Base-by-base conservation (phyloP, 2,113 vertebrate genomes). In the Colinus virginianus region DNA sequence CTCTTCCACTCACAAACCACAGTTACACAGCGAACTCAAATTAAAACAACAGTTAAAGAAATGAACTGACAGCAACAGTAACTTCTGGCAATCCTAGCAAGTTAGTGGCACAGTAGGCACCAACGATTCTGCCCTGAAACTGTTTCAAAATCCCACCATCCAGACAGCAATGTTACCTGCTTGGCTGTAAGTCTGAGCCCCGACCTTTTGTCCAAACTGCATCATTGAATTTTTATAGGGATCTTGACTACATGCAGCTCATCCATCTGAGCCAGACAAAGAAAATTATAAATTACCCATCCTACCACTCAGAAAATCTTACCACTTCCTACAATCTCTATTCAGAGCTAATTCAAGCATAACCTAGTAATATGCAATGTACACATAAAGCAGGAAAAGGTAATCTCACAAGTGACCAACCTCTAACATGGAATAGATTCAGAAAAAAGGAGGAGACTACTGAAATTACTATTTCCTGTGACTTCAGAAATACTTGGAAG, bases 101-200 rank as follows among this genome's bases (percentile, higher is more conserved):
- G 51, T 45, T 67, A 45, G 13, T 40, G 59, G 18, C 53, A 34
- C 21, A 6, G 46, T 17, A 43, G 16, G 19, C 40, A 49, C 20
- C 74, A 83, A 46, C 2, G 51, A n/a, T 8, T 67, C 21, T 40
- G 25, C 79, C 20, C 49, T 45, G 62, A 70, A 55, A 45, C 0
- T 1, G 40, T 30, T 62, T 79, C 83, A 77, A 32, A 23, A 26
- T 30, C 30, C 28, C 66, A 38, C 32, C 69, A 28, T 5, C 20
- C 74, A 59, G 28, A 81, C 68, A 70, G 22, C 88, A 28, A 40
- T 8, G 9, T 13, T 2, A 3, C 20, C 12, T 23, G 18, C 26
- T 48, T 2, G 9, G 51, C 26, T 0, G 0, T 51, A 62, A 51
- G 28, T 53, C 7, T 56, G 34, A 90, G 71, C 7, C 5, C 28